phyloP scores from a whole-genome alignment of 1,140 invertebrate genomes.

The Dolichoris vasculosae region DNA sequence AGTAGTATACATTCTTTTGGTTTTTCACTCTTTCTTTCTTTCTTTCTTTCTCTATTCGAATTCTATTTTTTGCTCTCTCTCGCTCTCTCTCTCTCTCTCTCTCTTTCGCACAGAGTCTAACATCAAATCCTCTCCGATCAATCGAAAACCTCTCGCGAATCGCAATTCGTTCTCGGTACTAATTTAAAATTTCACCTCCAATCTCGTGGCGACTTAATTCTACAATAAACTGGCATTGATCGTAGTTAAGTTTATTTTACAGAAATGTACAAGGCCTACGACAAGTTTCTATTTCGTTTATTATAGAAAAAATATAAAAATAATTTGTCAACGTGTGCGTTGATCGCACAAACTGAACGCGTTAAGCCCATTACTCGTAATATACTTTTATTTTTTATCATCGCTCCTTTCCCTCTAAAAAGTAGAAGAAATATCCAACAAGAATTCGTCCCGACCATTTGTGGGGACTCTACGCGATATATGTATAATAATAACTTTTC shows the following conservation, averaged over 20 bases:
- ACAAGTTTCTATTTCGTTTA: slow-evolving; percentile 35
- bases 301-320: slow-evolving; percentile 53
- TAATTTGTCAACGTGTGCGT: slow-evolving; percentile 42
- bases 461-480: slow-evolving; percentile 13
- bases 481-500: slow-evolving; percentile 33
- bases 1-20: slow-evolving; percentile 9
- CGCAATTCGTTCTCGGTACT: neutral
- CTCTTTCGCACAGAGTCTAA: slow-evolving; percentile 6
- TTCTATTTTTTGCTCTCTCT: slow-evolving; percentile 13
- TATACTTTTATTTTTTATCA: slow-evolving; percentile 5
- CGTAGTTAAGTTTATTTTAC: slow-evolving; percentile 60
- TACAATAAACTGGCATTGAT: slow-evolving; percentile 58
- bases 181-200: slow-evolving; percentile 9
- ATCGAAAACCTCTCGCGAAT: slow-evolving; percentile 32
- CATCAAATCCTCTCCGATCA: slow-evolving; percentile 15
- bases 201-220: slow-evolving; percentile 39
- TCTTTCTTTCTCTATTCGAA: slow-evolving; percentile 4
- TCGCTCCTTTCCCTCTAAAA: slow-evolving; percentile 2
- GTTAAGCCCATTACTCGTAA: slow-evolving; percentile 33
- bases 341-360: slow-evolving; percentile 31
- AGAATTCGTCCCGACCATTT: neutral
- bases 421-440: slow-evolving; percentile 24
- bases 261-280: slow-evolving; percentile 68
- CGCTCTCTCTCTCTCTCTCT: slow-evolving; percentile 10
- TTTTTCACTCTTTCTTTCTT: slow-evolving; percentile 2